Evolutionary conservation across 2,888 invertebrate genomes (phyloP), one percentile per base, ranked within the genome.

Genomic region (Taenaris catops): DNA sequence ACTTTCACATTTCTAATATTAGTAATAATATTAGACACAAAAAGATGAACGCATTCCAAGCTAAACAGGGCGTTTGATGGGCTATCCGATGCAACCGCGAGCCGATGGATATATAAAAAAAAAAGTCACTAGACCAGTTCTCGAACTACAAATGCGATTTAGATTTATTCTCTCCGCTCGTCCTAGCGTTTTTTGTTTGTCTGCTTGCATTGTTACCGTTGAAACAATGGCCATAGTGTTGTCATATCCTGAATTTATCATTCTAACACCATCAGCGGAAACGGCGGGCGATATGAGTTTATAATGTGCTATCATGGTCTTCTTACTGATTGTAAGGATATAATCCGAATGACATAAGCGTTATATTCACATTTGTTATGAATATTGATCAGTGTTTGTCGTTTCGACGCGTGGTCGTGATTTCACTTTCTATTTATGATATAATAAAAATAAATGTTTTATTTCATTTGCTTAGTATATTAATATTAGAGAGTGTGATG

Each of bases 231-330:
- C 60, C 50, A 49, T 55, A 55, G 70, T 66, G 58, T 64, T 65
- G 74, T 72, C 76, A 74, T 79, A 79, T 83, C 80, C 80, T 75
- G 76, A 73, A 70, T 78, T 80, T 75, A 79, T 83, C 70, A 84
- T 81, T 80, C 84, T 71, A 73, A 65, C 80, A 71, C 80, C 84
- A 84, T 83, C 80, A 58, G 61, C 83, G 84, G 84, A 84, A 78
- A 83, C 53, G 73, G 57, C 61, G 60, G 62, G 66, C 64, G 73
- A 74, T 83, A 84, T 76, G 84, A 57, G 76, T 75, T 79, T 80
- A 78, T 84, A 84, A 84, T 84, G 63, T 70, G 69, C 60, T 66
- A 71, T 79, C 73, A 83, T 73, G 51, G 75, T 62, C 63, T 64
- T 73, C 78, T 79, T 74, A 70, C 66, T 65, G 66, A 69, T 62